phyloP scores from a whole-genome alignment of 2,888 invertebrate genomes.

The Melanargia galathea region DNA sequence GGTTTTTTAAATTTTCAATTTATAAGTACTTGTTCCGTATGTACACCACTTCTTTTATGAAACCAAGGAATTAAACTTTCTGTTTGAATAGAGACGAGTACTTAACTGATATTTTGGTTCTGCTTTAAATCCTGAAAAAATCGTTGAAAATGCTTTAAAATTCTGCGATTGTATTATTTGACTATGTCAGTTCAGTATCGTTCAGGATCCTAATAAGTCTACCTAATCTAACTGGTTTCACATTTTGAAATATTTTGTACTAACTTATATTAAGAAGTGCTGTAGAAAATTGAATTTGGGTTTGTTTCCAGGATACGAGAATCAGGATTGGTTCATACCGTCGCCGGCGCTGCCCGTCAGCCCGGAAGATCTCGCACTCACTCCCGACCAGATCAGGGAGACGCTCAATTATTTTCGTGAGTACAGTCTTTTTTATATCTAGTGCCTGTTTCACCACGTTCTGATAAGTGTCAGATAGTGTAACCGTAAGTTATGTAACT shows the following conservation, averaged over 20 bases:
- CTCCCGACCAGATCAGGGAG: slow-evolving; percentile 97
- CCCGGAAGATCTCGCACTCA: slow-evolving; percentile 89
- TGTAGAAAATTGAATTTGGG: not conserved
- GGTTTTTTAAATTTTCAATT: too few species aligned
- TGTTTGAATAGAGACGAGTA: not conserved
- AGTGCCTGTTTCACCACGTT: too few species aligned
- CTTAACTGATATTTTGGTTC: not conserved
- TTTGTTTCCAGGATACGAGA: slow-evolving; percentile 88
- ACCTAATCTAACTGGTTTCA: too few species aligned
- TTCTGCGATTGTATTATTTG: not conserved
- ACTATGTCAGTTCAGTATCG: too few species aligned
- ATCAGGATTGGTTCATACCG: slow-evolving; percentile 96
- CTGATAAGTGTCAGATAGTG: too few species aligned
- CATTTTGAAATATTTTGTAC: not conserved
- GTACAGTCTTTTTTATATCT: slow-evolving; percentile 67
- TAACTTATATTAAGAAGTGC: not conserved
- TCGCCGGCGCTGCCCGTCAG: slow-evolving; percentile 90
- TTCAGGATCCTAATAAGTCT: too few species aligned
- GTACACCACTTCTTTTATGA: not conserved
- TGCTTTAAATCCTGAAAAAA: not conserved
- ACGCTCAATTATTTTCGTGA: slow-evolving; percentile 98
- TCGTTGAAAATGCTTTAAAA: not conserved
- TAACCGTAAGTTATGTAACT: too few species aligned
- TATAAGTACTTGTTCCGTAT: not conserved
- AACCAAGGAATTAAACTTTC: not conserved